phyloP scores from a whole-genome alignment of 2,113 vertebrate genomes.

The Platanista minor region DNA sequence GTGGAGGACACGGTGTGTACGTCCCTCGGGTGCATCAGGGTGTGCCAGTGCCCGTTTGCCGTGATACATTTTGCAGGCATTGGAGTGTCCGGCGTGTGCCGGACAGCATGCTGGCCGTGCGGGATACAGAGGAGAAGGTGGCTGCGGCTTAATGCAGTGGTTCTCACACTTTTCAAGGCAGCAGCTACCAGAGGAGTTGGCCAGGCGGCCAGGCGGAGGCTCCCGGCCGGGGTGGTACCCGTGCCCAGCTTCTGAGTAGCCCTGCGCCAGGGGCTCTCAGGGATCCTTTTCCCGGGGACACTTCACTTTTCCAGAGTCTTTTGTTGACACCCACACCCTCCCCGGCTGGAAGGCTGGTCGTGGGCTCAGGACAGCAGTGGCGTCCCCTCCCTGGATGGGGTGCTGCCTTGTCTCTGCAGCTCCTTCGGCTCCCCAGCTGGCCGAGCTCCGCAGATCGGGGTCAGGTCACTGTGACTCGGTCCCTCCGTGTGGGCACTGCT shows the following conservation, averaged over 20 bases:
- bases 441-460: not conserved
- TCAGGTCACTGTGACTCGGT: not conserved
- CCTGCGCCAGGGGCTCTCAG: not conserved
- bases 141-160: no score
- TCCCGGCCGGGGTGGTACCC: not conserved
- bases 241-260: not conserved
- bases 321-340: not conserved
- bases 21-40: no score
- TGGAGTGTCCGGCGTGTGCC: not conserved
- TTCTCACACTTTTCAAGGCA: not conserved
- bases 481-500: not conserved
- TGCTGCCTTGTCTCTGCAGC: not conserved
- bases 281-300: not conserved
- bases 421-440: not conserved
- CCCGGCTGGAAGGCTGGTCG: not conserved
- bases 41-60: fast-evolving
- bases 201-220: not conserved
- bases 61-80: not conserved
- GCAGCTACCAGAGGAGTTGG: fast-evolving
- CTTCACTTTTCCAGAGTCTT: not conserved
- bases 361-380: not conserved
- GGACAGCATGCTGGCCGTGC: not conserved
- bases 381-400: not conserved
- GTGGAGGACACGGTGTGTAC: fast-evolving
- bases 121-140: not conserved